Conservation (phyloP, 2,113 vertebrate genomes). For the Cyanoramphus novaezelandiae region DNA sequence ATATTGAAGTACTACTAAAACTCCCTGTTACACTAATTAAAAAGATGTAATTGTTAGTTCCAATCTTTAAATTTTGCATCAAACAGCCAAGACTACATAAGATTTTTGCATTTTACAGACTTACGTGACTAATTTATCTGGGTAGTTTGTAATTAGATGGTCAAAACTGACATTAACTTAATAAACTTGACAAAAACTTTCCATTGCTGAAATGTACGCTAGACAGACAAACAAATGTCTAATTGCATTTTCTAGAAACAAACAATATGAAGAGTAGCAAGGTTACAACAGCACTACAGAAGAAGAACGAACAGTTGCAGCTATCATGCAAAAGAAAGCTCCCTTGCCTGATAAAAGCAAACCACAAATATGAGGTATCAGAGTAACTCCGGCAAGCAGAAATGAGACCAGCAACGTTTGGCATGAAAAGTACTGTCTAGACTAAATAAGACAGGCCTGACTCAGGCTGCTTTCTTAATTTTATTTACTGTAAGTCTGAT, state of each 20-base stretch:
- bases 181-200: neutral
- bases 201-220: neutral
- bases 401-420: neutral
- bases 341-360: constrained; percentile 12
- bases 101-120: neutral
- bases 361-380: constrained; percentile 2
- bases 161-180: neutral
- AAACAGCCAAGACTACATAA: neutral
- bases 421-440: constrained; percentile 38
- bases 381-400: constrained; percentile 33
- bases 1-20: neutral
- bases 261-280: neutral
- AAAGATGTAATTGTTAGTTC: neutral
- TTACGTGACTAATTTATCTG: neutral
- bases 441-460: constrained; percentile 52
- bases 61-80: neutral
- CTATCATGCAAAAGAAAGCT: constrained; percentile 6
- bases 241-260: neutral
- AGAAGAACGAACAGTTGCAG: neutral
- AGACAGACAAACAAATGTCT: neutral
- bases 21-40: neutral
- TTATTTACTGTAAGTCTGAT: constrained; percentile 41
- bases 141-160: neutral
- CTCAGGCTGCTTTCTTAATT: constrained; percentile 32
- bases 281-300: neutral